Base-by-base conservation (phyloP, 2,888 invertebrate genomes). In the Exocentrus adspersus region DNA sequence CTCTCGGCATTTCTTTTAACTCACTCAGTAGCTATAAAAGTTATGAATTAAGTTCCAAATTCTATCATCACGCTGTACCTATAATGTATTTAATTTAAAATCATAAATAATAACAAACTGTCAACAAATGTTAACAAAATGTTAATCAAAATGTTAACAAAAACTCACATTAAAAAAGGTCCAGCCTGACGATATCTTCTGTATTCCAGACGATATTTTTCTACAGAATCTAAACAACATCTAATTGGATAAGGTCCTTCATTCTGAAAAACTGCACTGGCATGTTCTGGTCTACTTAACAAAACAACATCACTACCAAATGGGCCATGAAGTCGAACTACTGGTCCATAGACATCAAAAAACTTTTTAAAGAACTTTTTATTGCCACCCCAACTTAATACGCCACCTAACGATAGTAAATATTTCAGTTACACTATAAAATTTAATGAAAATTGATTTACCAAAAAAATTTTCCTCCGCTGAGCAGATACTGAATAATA, bases 291-390 rank as follows among this genome's bases (percentile, higher is more conserved):
- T 54, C 88, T 85, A 75, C 85, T 87, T 48, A 90, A 80, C 64
- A 90, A 82, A 2, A 90, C 87, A 16, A 90, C 86, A 69, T 90
- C 87, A 1, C 86, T 85, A 0, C 88, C 87, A 43, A 90, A 83
- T 0, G 89, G 89, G 20, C 89, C 89, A 17, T 88, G 86, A 52
- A 90, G 84, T 53, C 89, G 85, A 6, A 90, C 89, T 1, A 90
- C 86, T 0, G 90, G 89, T 0, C 90, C 90, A 68, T 90, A 90
- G 66, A 83, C 81, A 53, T 85, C 80, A 66, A 86, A 82, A 4
- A 86, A 72, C 68, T 82, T 84, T 21, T 80, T 81, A 56, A 85
- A 80, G 1, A 86, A 80, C 6, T 79, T 79, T 6, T 82, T 67
- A 61, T 84, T 84, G 17, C 81, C 81, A 50, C 83, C 83, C 85